These are phyloP conservation scores for Lota lota DNA, from an alignment of 2,113 vertebrate genomes.

Conservation along the genomic window DNA sequence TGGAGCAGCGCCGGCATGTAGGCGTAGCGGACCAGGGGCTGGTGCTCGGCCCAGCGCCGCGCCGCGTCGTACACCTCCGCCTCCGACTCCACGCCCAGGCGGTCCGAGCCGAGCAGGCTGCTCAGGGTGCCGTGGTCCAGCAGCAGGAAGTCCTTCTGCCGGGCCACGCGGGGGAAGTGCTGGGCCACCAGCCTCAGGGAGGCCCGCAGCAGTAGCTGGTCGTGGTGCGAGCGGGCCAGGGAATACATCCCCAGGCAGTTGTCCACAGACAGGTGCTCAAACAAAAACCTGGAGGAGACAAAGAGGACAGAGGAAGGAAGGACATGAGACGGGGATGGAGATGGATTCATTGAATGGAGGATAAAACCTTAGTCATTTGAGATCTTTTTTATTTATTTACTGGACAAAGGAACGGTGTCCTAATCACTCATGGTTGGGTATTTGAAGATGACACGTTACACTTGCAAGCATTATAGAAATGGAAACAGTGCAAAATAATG, in stretches of 20 bases:
- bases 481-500: not conserved
- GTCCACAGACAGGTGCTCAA: slow-evolving; percentile 77
- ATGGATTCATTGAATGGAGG: not conserved
- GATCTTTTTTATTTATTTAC: no score
- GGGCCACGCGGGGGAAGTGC: slow-evolving; percentile 76
- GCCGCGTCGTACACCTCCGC: slow-evolving; percentile 77
- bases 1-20: slow-evolving; percentile 75
- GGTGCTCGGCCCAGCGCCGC: slow-evolving; percentile 77
- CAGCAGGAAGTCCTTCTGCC: slow-evolving; percentile 77
- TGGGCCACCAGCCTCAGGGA: slow-evolving; percentile 76
- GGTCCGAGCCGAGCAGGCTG: slow-evolving; percentile 79
- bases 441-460: no score
- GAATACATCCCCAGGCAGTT: slow-evolving; percentile 82
- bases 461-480: not conserved
- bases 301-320: not conserved
- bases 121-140: slow-evolving; percentile 77
- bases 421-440: no score
- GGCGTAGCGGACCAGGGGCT: slow-evolving; percentile 65
- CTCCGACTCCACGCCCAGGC: slow-evolving; percentile 78
- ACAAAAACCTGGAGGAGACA: slow-evolving; percentile 69
- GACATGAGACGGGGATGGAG: not conserved
- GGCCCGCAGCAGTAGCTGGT: slow-evolving; percentile 77
- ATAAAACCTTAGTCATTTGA: not conserved
- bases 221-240: slow-evolving; percentile 79
- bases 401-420: no score